Evolutionary conservation across 2,888 invertebrate species (phyloP).

Genomic region (Muschampia plurimacula): DNA sequence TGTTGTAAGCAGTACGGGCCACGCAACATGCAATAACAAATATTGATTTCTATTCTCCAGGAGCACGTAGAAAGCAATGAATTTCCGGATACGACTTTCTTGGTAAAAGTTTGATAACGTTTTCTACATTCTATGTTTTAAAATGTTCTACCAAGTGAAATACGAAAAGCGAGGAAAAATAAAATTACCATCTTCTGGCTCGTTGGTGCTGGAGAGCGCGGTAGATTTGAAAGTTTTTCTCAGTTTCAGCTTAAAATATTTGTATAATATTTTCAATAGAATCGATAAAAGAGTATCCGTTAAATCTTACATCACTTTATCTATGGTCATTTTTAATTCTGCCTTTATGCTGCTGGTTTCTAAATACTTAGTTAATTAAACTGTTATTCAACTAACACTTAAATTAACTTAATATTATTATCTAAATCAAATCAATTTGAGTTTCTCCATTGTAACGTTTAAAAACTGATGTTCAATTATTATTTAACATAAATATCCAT

Average conservation of each 20-base stretch:
- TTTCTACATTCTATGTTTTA: constrained; percentile 31
- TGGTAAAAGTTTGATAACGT: constrained; percentile 32
- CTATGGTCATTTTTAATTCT: too few species aligned
- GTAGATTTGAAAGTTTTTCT: constrained; percentile 20
- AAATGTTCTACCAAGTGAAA: constrained; percentile 27
- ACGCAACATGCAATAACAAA: constrained; percentile 31
- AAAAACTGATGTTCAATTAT: too few species aligned
- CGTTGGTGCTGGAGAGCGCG: constrained; percentile 7
- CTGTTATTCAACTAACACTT: too few species aligned
- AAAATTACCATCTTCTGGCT: constrained; percentile 23
- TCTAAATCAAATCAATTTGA: too few species aligned
- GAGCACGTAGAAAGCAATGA: constrained; percentile 29
- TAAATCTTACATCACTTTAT: background rate
- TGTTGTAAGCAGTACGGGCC: constrained; percentile 14
- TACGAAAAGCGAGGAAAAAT: constrained; percentile 23
- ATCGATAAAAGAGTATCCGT: constrained; percentile 6
- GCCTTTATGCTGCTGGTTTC: too few species aligned
- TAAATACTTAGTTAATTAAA: too few species aligned
- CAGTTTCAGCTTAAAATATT: constrained; percentile 5
- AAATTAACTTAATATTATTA: too few species aligned
- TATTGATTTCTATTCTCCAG: constrained; percentile 25
- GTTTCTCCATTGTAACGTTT: too few species aligned
- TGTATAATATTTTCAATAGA: constrained; percentile 2
- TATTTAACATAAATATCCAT: too few species aligned
- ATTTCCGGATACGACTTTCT: constrained; percentile 29